Base-by-base conservation (phyloP, 2,113 vertebrate genomes). In the Elgaria multicarinata region DNA sequence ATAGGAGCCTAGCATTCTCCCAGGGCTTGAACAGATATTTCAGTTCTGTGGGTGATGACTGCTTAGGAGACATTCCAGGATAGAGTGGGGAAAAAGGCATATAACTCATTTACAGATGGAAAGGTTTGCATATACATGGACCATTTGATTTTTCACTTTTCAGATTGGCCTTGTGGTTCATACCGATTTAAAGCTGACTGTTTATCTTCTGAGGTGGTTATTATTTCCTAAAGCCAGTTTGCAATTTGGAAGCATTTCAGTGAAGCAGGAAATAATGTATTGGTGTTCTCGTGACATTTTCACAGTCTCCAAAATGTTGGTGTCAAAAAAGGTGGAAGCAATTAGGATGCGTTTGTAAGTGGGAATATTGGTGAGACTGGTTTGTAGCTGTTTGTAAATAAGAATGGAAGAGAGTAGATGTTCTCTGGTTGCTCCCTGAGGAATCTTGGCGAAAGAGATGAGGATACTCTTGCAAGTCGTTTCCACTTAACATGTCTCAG, bases 191-290 rank as follows among this genome's bases (percentile, higher is more conserved):
- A 46, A 28, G 31, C 16, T 46, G 44, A 50, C 28, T 78, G 28
- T 33, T 74, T 39, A 22, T 74, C 6, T 39, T 22, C 85, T 86
- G 53, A 92, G 93, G 91, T 87, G 87, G 92, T 94, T 95, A 93
- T 92, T 88, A 93, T 92, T 88, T 92, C 91, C 93, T 87, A 92
- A 83, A 94, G 94, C 92, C 92, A 94, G 90, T 92, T 12, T 88
- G 85, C 55, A 80, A 87, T 53, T 89, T 92, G 89, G 87, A 93
- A 89, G 89, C 69, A 85, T 94, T 36, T 78, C 22, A 87, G 75
- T 80, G 82, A 91, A 92, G 33, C 77, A 67, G 1, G 24, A 67
- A 46, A 22, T 18, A 10, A n/a, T 0, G 13, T 84, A 71, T 71
- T 18, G 33, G 53, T 53, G 12, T 33, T 5, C 28, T 31, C 36